Evolutionary conservation across 2,888 invertebrate genomes (phyloP).

Genomic region (Lysandra bellargus): DNA sequence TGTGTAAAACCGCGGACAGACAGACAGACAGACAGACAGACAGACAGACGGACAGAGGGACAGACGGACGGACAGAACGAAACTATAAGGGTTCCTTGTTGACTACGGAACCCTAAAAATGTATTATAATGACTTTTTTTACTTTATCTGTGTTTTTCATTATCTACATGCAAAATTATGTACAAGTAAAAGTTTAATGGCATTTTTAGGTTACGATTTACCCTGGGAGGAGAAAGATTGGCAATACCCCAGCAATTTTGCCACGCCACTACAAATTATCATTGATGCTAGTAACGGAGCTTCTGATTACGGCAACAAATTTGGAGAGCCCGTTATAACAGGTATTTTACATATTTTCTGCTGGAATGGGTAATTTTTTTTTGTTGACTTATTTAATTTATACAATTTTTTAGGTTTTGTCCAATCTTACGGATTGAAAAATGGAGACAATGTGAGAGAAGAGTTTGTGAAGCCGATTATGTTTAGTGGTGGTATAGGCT

Average conservation of each 20-base stretch:
- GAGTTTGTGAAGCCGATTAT: constrained; percentile 99
- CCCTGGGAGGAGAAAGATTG: constrained; percentile 91
- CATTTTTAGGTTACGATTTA: constrained; percentile 84
- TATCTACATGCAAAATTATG: no score
- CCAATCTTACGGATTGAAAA: constrained; percentile 91
- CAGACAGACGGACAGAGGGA: no score
- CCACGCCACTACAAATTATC: constrained; percentile 92
- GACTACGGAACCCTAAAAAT: no score
- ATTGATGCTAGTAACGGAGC: constrained; percentile 99
- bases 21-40: no score
- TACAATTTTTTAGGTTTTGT: constrained; percentile 85
- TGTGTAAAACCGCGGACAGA: no score
- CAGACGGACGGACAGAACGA: no score
- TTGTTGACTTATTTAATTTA: not conserved
- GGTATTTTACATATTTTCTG: constrained; percentile 48
- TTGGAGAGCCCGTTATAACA: constrained; percentile 95
- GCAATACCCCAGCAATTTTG: constrained; percentile 93
- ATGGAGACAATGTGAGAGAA: constrained; percentile 83
- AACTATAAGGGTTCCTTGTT: no score
- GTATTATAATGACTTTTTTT: no score
- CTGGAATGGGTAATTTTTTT: not conserved
- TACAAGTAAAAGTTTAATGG: not conserved
- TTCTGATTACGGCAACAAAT: constrained; percentile 99
- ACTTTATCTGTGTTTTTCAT: no score
- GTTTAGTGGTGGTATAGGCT: constrained; percentile 98